A percentile compares a stretch with the other conserved stretches of the same genome.
Conservation (phyloP, 2,888 invertebrate species). For the Lepidocyrtinus sp. region DNA sequence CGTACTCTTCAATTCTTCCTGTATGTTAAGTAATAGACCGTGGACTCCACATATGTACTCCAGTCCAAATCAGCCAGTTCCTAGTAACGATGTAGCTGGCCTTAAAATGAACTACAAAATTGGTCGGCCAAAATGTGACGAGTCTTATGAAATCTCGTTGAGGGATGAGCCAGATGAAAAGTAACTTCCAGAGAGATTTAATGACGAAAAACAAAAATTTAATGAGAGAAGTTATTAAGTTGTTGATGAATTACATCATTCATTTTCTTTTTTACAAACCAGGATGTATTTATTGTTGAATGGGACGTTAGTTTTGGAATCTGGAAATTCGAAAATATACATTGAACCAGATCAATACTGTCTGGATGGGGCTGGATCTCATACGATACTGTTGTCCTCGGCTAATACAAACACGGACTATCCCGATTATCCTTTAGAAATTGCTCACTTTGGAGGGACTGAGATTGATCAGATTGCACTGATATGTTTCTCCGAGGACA, state of each 20-base stretch:
- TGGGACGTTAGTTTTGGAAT: conserved; percentile 65
- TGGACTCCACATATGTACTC: conserved; percentile 67
- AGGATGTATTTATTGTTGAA: conserved; percentile 65
- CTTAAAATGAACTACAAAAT: conserved; percentile 59
- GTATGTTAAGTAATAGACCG: conserved; percentile 55
- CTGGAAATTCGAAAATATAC: conserved; percentile 72
- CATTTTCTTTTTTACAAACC: conserved; percentile 6
- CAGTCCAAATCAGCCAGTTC: conserved; percentile 34
- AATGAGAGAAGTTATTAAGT: not conserved
- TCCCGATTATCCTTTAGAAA: conserved; percentile 56
- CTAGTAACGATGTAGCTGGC: conserved; percentile 18
- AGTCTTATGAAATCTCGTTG: conserved; percentile 57
- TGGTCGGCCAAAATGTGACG: conserved; percentile 62
- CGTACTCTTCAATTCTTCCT: conserved; percentile 62
- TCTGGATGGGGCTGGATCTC: conserved; percentile 71
- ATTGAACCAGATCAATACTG: conserved; percentile 74
- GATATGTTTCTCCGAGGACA: conserved; percentile 64
- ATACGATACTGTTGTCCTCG: conserved; percentile 38
- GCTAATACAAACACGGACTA: conserved; percentile 49
- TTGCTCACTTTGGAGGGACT: conserved; percentile 59
- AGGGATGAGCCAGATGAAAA: conserved; percentile 62
- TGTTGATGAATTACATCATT: conserved; percentile 7
- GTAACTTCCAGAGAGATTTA: conserved; percentile 37
- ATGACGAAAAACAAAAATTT: not conserved
- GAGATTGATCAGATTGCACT: conserved; percentile 67